phyloP scores from a whole-genome alignment of 2,113 vertebrate species.

The Leptodactylus fuscus region DNA sequence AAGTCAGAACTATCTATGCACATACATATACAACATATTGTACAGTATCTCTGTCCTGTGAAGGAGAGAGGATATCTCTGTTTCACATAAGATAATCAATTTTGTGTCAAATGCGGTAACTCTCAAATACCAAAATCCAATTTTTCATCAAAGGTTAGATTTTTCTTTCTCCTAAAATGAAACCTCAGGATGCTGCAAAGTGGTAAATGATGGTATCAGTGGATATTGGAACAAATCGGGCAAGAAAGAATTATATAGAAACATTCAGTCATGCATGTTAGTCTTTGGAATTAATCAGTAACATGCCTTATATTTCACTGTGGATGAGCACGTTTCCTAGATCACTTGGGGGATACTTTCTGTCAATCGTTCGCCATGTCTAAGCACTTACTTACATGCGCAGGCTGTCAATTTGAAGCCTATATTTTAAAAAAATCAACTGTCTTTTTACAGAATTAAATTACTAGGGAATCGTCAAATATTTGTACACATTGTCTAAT shows the following conservation, averaged over 20 bases:
- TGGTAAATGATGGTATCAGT: constrained; percentile 11
- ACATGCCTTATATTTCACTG: constrained; percentile 24
- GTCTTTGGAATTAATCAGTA: constrained; percentile 28
- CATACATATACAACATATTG: background rate
- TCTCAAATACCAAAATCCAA: constrained; percentile 19
- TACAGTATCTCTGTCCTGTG: background rate
- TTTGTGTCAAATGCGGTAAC: constrained; percentile 9
- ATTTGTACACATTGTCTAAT: background rate
- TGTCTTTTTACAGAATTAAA: background rate
- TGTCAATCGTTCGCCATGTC: background rate
- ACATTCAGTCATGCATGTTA: constrained; percentile 13
- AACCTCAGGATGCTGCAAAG: constrained; percentile 5
- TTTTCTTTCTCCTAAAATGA: constrained; percentile 17
- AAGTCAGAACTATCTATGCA: background rate
- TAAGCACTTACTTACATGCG: background rate
- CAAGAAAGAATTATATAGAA: constrained; percentile 43
- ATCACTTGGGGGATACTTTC: constrained; percentile 22
- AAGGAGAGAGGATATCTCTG: background rate
- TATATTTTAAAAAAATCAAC: background rate
- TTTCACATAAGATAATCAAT: constrained; percentile 29
- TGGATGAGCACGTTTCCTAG: background rate
- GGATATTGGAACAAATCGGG: constrained; percentile 27
- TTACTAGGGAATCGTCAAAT: background rate
- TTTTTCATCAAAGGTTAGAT: constrained; percentile 25
- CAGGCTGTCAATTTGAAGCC: background rate